Conservation (phyloP, 2,797 vertebrate species). For the Pseudochromis fuscus region DNA sequence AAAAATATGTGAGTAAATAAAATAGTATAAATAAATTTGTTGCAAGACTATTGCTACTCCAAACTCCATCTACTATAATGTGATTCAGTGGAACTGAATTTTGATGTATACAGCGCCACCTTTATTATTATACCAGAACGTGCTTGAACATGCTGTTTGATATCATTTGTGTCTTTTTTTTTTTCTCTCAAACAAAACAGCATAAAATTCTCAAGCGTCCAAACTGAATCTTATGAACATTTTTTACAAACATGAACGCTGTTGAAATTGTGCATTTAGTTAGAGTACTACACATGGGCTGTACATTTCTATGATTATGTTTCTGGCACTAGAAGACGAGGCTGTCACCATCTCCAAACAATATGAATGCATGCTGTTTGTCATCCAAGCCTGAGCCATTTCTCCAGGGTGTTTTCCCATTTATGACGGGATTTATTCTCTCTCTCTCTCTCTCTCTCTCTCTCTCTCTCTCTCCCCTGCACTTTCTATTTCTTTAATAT, state of each 20-base stretch:
- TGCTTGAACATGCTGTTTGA: conserved; percentile 2
- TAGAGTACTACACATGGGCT: conserved; percentile 42
- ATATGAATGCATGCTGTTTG: conserved; percentile 74
- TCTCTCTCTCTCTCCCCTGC: conserved; percentile 26
- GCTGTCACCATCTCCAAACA: conserved; percentile 70
- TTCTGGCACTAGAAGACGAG: conserved; percentile 45
- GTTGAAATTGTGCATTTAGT: conserved; percentile 46
- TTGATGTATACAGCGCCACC: conserved; percentile 1
- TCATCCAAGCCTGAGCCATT: conserved; percentile 66
- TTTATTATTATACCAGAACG: conserved; percentile 2
- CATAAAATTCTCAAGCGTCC: conserved; percentile 19
- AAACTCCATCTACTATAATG: not conserved
- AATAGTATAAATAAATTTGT: not conserved
- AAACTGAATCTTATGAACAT: conserved; percentile 9
- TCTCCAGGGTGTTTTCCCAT: conserved; percentile 80
- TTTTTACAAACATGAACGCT: conserved; percentile 44
- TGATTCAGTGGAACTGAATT: not conserved
- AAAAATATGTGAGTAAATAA: conserved; percentile 5
- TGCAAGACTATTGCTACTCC: not conserved
- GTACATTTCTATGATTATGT: conserved; percentile 70
- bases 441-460: conserved; percentile 24
- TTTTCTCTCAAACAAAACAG: conserved; percentile 22
- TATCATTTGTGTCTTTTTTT: not conserved
- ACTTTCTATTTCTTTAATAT: conserved; percentile 76
- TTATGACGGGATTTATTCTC: conserved; percentile 76